Evolutionary conservation across 92 coral and sea anemone species (phyloP).

Genomic region (Palythoa heliodiscus): DNA sequence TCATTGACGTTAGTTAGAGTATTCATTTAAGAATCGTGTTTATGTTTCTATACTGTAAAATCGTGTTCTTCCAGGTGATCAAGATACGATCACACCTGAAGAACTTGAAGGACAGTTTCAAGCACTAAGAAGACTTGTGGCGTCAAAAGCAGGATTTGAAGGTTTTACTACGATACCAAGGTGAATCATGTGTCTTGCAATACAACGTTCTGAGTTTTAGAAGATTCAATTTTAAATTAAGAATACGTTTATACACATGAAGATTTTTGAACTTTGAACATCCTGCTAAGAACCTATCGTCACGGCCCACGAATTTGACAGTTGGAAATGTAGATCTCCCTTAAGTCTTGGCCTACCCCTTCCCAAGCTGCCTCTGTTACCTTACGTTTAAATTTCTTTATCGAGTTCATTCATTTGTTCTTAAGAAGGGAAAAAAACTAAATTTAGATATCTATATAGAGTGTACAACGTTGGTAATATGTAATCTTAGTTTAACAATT

Average conservation of each 20-base stretch:
- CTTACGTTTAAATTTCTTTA: too few relatives aligned
- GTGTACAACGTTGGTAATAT: too few relatives aligned
- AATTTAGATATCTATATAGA: too few relatives aligned
- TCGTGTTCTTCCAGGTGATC: constrained; percentile 69
- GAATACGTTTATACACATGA: background rate
- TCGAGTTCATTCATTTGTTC: too few relatives aligned
- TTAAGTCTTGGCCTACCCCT: too few relatives aligned
- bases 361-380: too few relatives aligned
- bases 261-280: too few relatives aligned
- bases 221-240: background rate
- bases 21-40: background rate
- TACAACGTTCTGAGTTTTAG: background rate
- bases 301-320: too few relatives aligned
- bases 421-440: too few relatives aligned
- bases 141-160: constrained; percentile 97
- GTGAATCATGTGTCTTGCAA: constrained; percentile 37
- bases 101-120: constrained; percentile 96
- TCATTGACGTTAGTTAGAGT: background rate
- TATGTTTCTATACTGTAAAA: background rate
- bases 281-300: too few relatives aligned
- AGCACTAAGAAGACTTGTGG: constrained; percentile 91
- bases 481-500: too few relatives aligned
- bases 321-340: too few relatives aligned
- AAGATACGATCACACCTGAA: constrained; percentile 71
- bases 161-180: constrained; percentile 92